A percentile compares a stretch with the other conserved stretches of the same genome.
phyloP scores from a whole-genome alignment of 1,140 invertebrate genomes.

The Zaprionus nigranus region DNA sequence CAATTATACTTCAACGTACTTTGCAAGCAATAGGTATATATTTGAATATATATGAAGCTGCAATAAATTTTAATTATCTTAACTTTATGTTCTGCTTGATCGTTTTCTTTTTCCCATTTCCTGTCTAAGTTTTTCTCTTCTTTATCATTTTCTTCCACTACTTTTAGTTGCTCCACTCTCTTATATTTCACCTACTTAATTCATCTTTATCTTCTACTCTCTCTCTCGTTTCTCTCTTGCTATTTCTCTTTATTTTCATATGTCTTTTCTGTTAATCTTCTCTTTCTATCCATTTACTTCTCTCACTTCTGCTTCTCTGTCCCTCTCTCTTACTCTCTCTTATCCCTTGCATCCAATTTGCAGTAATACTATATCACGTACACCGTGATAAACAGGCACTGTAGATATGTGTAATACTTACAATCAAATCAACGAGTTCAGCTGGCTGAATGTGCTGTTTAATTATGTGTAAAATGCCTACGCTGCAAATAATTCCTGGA shows the following conservation, averaged over 20 bases:
- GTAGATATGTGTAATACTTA: background rate
- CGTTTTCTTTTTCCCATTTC: background rate
- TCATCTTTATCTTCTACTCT: too few species aligned
- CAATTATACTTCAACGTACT: too few species aligned
- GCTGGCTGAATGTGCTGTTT: background rate
- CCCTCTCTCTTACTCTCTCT: background rate
- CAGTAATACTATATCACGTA: background rate
- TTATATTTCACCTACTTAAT: too few species aligned
- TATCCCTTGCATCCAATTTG: background rate
- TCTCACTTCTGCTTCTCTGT: background rate
- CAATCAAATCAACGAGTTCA: background rate
- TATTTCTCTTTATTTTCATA: background rate
- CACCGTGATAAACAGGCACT: background rate
- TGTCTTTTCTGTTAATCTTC: background rate
- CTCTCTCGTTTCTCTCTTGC: background rate
- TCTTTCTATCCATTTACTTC: background rate
- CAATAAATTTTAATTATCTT: too few species aligned
- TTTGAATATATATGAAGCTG: too few species aligned
- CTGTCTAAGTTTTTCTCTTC: background rate
- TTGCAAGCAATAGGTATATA: too few species aligned
- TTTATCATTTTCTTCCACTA: background rate
- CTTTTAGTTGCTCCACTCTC: background rate
- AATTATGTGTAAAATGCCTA: constrained; percentile 5
- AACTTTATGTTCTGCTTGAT: too few species aligned
- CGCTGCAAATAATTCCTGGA: background rate